Base-by-base conservation (phyloP, 2,888 invertebrate species). In the Ophraella communa region DNA sequence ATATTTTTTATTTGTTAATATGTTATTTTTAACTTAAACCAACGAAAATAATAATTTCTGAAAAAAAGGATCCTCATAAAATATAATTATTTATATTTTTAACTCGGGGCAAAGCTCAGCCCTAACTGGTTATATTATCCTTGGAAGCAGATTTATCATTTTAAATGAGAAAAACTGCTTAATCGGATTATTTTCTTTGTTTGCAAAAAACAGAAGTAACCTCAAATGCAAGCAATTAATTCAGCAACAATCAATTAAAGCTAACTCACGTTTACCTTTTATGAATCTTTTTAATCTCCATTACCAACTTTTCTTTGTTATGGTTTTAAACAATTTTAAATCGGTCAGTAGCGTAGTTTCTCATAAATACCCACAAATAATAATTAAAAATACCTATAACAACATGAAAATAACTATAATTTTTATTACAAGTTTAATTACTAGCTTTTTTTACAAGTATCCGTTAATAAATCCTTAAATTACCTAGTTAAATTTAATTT, bases 131-230 rank as follows among this genome's bases (percentile, higher is more conserved):
- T 49, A 49, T 45, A 47, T 57, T 47, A 57, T 57, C 57, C 21
- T 20, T 30, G 33, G 10, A 14, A 45, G 45, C 44, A 24, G 56
- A 47, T 57, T 47, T 47, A 20, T 33, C 47, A 30, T 47, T 57
- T 57, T 57, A 20, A 30, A 21, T 27, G 44, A 47, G 45, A 10
- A 24, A 45, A 57, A 57, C 20, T 47, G n/a, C 5, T 30, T 57
- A 57, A 57, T 57, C 57, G 30, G 57, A 57, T 57, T 33, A 57
- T 44, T 10, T 33, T 57, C 27, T 57, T 57, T 57, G 45, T 30
- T 57, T n/a, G 21, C 14, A 30, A 33, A 30, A 30, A 33, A 30
- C 39, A 39, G 30, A 14, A 33, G 47, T 47, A 47, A 45, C 57
- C 57, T 47, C 57, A 47, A 39, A 47, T 57, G 45, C 21, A 3